Conservation (phyloP, 2,113 vertebrate species). For the Myotis yumanensis region DNA sequence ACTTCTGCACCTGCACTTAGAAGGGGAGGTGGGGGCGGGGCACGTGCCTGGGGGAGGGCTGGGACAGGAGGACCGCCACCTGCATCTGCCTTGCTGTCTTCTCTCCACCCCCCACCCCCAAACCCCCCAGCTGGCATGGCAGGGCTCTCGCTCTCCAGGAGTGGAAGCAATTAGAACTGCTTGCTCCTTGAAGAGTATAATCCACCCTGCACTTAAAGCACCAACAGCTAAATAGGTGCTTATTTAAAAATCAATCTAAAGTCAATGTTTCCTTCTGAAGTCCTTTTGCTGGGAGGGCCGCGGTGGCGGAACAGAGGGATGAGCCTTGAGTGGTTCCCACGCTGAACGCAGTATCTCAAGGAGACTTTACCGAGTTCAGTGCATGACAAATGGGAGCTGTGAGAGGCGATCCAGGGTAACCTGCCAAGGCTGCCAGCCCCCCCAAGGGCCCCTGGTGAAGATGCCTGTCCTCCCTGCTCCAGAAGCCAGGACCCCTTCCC, state of each 20-base stretch:
- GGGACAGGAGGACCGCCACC: not conserved
- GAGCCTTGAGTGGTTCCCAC: slow-evolving; percentile 59
- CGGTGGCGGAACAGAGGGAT: rapidly evolving
- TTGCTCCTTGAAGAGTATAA: slow-evolving; percentile 77
- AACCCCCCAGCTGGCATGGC: not conserved
- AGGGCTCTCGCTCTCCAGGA: slow-evolving; percentile 81
- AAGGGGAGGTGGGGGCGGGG: not conserved
- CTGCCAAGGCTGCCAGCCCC: not conserved
- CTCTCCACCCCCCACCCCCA: not conserved
- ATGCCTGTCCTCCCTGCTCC: not conserved
- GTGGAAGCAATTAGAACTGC: slow-evolving; percentile 85
- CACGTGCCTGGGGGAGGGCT: not conserved
- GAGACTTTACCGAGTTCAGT: slow-evolving; percentile 44
- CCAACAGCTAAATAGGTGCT: slow-evolving; percentile 86
- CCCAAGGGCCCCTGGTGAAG: rapidly evolving
- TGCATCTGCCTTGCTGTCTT: rapidly evolving
- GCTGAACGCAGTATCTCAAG: slow-evolving; percentile 50
- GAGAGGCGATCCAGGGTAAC: not conserved
- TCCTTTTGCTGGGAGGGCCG: slow-evolving; percentile 54
- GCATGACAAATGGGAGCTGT: slow-evolving; percentile 1
- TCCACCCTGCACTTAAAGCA: slow-evolving; percentile 79
- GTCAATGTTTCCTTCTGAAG: slow-evolving; percentile 82
- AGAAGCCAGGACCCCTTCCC: not conserved
- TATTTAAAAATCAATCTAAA: slow-evolving; percentile 85
- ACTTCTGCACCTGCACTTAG: not conserved